Conservation (phyloP, 2,113 vertebrate species). For the Laticauda laticaudata region DNA sequence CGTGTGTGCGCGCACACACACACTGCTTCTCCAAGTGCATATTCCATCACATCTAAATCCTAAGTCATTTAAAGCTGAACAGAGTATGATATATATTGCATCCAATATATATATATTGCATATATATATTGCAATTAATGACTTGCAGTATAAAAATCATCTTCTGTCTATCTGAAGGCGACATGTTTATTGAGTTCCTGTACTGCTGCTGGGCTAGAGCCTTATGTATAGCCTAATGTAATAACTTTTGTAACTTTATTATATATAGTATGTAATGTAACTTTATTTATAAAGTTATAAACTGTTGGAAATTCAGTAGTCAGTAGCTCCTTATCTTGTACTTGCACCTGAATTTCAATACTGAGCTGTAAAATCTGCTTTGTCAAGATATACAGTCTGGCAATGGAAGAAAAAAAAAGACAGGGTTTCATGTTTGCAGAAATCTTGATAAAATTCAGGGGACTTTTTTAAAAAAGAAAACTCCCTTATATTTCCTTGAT, state of each 20-base stretch:
- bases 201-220: background rate
- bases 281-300: constrained; percentile 5
- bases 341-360: constrained; percentile 31
- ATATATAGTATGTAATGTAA: background rate
- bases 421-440: constrained; percentile 11
- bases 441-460: constrained; percentile 33
- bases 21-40: background rate
- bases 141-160: background rate
- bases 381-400: constrained; percentile 21
- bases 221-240: too few relatives aligned
- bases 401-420: constrained; percentile 29
- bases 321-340: constrained; percentile 21
- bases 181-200: background rate
- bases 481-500: constrained; percentile 6
- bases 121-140: too few relatives aligned
- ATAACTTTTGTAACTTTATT: too few relatives aligned
- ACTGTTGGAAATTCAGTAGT: constrained; percentile 2
- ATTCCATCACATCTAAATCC: background rate
- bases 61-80: background rate
- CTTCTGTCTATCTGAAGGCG: background rate
- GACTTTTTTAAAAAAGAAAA: constrained; percentile 4
- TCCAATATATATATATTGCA: too few relatives aligned
- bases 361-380: constrained; percentile 32
- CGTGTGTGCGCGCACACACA: fast-evolving
- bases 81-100: background rate